Percentiles rank a stretch among this genome's conserved stretches.
Evolutionary conservation across 2,797 vertebrate species (phyloP).

Genomic region (Thaleichthys pacificus): DNA sequence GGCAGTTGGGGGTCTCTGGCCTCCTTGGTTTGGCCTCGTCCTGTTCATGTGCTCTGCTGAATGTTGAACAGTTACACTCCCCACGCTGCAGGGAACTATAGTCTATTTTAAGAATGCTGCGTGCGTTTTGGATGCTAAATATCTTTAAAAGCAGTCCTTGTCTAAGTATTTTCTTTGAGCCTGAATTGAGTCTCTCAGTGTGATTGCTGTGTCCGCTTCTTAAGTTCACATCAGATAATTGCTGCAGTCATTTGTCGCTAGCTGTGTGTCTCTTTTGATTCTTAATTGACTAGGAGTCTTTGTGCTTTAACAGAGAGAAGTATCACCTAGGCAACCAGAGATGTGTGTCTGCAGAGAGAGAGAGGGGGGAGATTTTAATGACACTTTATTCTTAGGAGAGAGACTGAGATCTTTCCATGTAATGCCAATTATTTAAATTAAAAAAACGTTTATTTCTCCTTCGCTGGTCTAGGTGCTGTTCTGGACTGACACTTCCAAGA

Average conservation of each 20-base stretch:
- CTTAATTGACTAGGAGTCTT: conserved; percentile 44
- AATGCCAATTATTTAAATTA: conserved; percentile 22
- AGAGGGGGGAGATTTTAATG: conserved; percentile 39
- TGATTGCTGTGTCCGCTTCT: not conserved
- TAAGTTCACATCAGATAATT: conserved; percentile 13
- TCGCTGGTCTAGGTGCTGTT: not conserved
- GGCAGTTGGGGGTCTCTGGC: not conserved
- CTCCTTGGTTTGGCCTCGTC: not conserved
- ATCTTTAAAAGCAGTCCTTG: not conserved
- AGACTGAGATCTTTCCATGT: conserved; percentile 17
- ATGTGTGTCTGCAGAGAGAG: conserved; percentile 11
- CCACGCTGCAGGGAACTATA: not conserved
- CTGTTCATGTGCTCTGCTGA: too few species aligned
- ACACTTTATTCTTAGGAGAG: conserved; percentile 29
- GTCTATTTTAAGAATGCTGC: not conserved
- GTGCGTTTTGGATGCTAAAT: not conserved
- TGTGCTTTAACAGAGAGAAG: conserved; percentile 36
- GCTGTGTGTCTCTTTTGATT: conserved; percentile 35
- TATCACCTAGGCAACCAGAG: conserved; percentile 41
- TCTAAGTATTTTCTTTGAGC: not conserved
- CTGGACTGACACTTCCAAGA: not conserved
- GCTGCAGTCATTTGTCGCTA: not conserved
- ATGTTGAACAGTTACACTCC: too few species aligned
- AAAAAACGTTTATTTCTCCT: conserved; percentile 26
- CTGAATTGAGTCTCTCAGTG: not conserved